These are phyloP conservation scores for Rhagologus leucostigma DNA, from an alignment of 2,113 vertebrate genomes.

Conservation along the genomic window DNA sequence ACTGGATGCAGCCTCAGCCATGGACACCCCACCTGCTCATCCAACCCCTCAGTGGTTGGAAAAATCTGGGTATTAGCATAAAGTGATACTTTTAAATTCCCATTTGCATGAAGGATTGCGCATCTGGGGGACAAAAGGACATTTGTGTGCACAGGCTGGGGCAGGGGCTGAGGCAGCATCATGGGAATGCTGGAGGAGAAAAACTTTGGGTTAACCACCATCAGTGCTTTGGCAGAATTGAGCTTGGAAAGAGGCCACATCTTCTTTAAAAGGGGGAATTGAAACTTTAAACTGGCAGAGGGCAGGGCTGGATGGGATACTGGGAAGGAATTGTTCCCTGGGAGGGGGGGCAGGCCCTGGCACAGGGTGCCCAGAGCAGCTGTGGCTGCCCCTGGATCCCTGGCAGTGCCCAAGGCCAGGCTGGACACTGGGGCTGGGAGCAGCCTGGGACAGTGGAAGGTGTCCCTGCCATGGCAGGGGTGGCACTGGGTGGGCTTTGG, in stretches of 20 bases:
- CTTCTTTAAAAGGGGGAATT: background rate
- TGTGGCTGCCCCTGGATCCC: background rate
- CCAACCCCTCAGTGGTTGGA: background rate
- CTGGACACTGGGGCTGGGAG: background rate
- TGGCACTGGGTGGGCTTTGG: fast-evolving
- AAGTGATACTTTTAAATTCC: background rate
- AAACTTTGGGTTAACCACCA: background rate
- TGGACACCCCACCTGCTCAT: background rate
- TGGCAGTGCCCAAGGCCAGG: background rate
- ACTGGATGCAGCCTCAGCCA: fast-evolving
- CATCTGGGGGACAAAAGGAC: background rate
- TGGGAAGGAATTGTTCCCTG: background rate
- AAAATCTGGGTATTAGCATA: fast-evolving
- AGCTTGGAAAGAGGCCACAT: background rate
- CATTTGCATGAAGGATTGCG: background rate
- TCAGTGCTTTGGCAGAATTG: fast-evolving
- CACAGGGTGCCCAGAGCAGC: background rate
- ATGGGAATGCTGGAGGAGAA: background rate
- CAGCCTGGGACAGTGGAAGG: background rate
- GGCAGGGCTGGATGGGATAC: background rate
- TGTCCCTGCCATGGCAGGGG: background rate
- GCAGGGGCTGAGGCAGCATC: background rate
- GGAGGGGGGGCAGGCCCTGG: background rate
- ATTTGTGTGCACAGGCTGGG: background rate
- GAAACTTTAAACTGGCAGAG: background rate